These are phyloP conservation scores for Eurois occulta DNA, from an alignment of 2,888 invertebrate species.

Conservation along the genomic window DNA sequence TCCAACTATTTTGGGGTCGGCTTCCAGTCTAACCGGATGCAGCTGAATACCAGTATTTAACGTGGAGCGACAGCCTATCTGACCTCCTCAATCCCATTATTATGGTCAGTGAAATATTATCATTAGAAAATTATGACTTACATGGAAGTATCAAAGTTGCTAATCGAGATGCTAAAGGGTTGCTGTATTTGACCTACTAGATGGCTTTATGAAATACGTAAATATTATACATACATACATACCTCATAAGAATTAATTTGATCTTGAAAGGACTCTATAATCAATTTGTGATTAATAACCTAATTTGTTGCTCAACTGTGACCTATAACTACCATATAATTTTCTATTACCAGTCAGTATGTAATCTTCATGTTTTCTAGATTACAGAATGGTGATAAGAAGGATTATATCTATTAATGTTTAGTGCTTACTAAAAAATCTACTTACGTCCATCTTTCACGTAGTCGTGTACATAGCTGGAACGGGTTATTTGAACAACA, in stretches of 20 bases:
- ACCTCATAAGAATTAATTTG: background rate
- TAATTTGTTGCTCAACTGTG: background rate
- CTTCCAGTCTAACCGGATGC: too few species aligned
- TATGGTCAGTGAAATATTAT: conserved; percentile 28
- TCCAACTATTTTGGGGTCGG: too few species aligned
- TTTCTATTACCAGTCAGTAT: background rate
- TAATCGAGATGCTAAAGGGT: background rate
- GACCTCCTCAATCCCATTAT: too few species aligned
- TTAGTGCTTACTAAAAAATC: background rate
- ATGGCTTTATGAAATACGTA: background rate
- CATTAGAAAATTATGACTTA: conserved; percentile 1
- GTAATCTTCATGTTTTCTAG: background rate
- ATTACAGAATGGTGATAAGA: background rate
- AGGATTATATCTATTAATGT: background rate
- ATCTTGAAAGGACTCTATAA: background rate
- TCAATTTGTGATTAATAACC: background rate
- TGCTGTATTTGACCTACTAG: background rate
- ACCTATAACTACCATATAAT: background rate
- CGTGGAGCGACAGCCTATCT: too few species aligned
- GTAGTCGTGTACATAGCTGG: conserved; percentile 75
- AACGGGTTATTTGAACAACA: conserved; percentile 34
- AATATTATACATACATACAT: background rate
- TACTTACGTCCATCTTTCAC: conserved; percentile 86
- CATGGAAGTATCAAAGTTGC: background rate
- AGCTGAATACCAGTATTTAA: too few species aligned